Percentiles rank a stretch among this genome's conserved stretches.
These are phyloP conservation scores for Engystomops pustulosus DNA, from an alignment of 2,113 vertebrate species.

Conservation along the genomic window DNA sequence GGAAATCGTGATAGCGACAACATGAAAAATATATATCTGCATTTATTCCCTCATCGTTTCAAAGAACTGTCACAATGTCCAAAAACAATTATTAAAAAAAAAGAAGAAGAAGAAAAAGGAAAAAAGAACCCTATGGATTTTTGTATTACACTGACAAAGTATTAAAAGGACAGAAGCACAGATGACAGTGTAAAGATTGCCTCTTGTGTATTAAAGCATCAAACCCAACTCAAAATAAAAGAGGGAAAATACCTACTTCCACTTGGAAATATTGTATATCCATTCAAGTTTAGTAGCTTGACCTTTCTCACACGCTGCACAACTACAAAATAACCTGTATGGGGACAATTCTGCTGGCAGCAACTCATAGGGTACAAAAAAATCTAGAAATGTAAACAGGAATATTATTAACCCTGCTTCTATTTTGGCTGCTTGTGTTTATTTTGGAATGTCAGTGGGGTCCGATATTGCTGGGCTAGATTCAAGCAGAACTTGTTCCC, in stretches of 20 bases:
- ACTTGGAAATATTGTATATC: slow-evolving; percentile 14
- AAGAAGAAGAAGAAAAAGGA: background rate
- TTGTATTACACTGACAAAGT: background rate
- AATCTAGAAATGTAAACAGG: slow-evolving; percentile 73
- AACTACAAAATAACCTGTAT: slow-evolving; percentile 67
- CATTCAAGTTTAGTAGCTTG: slow-evolving; percentile 27
- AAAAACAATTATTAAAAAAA: slow-evolving; percentile 6
- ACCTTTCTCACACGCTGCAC: slow-evolving; percentile 22
- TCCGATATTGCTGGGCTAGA: slow-evolving; percentile 84
- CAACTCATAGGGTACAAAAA: slow-evolving; percentile 84
- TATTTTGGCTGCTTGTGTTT: slow-evolving; percentile 80
- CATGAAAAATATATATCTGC: slow-evolving; percentile 33
- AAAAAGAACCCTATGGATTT: slow-evolving; percentile 5
- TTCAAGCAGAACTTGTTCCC: slow-evolving; percentile 97
- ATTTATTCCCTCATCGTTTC: slow-evolving; percentile 24
- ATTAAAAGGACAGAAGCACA: slow-evolving; percentile 8
- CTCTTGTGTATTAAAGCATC: slow-evolving; percentile 48
- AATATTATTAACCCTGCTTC: slow-evolving; percentile 85
- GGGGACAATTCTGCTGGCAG: slow-evolving; percentile 80
- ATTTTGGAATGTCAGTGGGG: slow-evolving; percentile 98
- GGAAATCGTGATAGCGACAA: background rate
- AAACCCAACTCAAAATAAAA: slow-evolving; percentile 14
- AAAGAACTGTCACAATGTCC: background rate
- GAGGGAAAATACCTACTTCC: background rate
- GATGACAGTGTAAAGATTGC: background rate